Evolutionary conservation across 2,797 vertebrate species (phyloP).

Genomic region (Lacerta viridis): DNA sequence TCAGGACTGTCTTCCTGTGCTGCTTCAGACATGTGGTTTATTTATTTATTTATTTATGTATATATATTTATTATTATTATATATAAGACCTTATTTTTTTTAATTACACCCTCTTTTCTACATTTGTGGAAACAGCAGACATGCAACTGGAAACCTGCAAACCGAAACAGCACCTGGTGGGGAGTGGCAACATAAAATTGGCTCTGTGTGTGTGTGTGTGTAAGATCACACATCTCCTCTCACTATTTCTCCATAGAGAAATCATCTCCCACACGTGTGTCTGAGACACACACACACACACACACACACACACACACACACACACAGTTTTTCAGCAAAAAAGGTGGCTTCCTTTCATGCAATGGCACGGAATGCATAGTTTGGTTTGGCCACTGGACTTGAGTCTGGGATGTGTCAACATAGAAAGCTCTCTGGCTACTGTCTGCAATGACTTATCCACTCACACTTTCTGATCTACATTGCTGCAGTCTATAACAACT

Average conservation of each 20-base stretch:
- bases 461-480: not conserved
- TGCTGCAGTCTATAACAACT: not conserved
- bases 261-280: not conserved
- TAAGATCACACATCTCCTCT: not conserved
- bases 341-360: not conserved
- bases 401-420: not conserved
- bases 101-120: not conserved
- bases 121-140: not conserved
- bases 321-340: not conserved
- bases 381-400: not conserved
- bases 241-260: not conserved
- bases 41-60: too few relatives aligned
- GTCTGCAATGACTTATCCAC: not conserved
- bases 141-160: not conserved
- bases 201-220: too few relatives aligned
- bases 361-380: not conserved
- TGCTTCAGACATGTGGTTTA: too few relatives aligned
- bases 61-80: too few relatives aligned
- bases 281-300: too few relatives aligned
- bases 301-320: not conserved
- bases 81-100: too few relatives aligned
- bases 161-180: not conserved
- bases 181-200: not conserved
- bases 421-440: not conserved
- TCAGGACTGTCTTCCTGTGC: too few relatives aligned